Conservation (phyloP, 2,888 invertebrate species). For the Leucoma salicis region DNA sequence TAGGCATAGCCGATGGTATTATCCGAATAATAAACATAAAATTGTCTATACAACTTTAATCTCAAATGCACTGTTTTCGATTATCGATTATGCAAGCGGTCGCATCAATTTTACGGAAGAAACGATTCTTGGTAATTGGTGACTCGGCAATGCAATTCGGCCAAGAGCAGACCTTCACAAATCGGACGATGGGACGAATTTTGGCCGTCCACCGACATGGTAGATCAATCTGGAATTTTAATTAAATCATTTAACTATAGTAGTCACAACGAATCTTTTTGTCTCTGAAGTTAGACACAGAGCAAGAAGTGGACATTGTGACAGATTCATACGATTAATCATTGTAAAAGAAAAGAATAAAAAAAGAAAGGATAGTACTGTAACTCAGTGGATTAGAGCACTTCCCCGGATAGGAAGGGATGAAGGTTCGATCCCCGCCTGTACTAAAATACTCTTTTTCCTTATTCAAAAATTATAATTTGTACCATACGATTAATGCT, state of each 20-base stretch:
- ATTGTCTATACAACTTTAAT: background rate
- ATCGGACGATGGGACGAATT: slow-evolving; percentile 51
- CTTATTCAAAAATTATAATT: too few relatives aligned
- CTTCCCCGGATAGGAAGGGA: too few relatives aligned
- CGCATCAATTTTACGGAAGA: slow-evolving; percentile 66
- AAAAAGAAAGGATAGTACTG: too few relatives aligned
- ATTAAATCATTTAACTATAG: background rate
- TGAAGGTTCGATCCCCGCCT: too few relatives aligned
- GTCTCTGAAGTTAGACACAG: too few relatives aligned
- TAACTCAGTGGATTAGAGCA: too few relatives aligned
- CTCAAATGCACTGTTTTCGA: slow-evolving; percentile 10
- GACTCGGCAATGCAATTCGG: slow-evolving; percentile 56
- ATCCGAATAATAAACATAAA: background rate
- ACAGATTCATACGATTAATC: too few relatives aligned
- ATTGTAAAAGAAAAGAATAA: too few relatives aligned
- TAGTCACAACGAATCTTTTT: too few relatives aligned
- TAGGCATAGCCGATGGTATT: background rate
- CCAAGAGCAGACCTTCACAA: slow-evolving; percentile 63
- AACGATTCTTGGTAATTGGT: slow-evolving; percentile 58
- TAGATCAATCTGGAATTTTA: slow-evolving; percentile 8
- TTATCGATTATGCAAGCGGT: slow-evolving; percentile 49
- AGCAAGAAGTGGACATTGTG: too few relatives aligned
- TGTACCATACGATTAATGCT: too few relatives aligned
- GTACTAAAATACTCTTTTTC: too few relatives aligned
- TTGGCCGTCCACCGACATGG: slow-evolving; percentile 25